Evolutionary conservation across 2,888 invertebrate genomes (phyloP).

Genomic region (Conistra vaccinii): DNA sequence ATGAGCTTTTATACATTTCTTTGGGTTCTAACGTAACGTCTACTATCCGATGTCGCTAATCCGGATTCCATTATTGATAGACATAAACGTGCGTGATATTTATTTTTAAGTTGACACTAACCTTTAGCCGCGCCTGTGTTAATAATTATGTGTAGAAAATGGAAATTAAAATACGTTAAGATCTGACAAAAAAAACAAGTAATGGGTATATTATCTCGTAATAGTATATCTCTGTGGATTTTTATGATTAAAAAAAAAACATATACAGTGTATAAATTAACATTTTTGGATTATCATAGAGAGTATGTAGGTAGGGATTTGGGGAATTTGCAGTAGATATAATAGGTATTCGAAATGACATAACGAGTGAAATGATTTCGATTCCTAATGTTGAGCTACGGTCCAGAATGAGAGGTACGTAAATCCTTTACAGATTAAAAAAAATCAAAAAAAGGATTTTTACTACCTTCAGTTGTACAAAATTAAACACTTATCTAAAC

Average conservation of each 20-base stretch:
- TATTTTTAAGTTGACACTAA: constrained; percentile 47
- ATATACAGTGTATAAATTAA: background rate
- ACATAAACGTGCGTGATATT: constrained; percentile 25
- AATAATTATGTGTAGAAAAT: constrained; percentile 38
- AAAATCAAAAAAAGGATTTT: no score
- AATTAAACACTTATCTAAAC: no score
- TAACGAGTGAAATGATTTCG: background rate
- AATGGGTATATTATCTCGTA: background rate
- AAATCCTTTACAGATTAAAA: no score
- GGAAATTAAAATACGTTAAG: constrained; percentile 23
- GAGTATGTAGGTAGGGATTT: background rate
- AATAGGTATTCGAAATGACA: background rate
- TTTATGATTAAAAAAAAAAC: background rate
- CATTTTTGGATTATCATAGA: background rate
- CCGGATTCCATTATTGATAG: constrained; percentile 40
- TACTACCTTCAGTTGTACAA: no score
- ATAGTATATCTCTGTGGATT: no score
- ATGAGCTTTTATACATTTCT: constrained; percentile 57
- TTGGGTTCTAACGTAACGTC: constrained; percentile 15
- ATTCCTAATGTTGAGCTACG: background rate
- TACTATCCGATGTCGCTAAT: constrained; percentile 38
- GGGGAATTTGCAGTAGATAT: background rate
- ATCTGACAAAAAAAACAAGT: constrained; percentile 6
- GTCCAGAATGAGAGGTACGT: background rate
- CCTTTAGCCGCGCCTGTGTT: constrained; percentile 26